Evolutionary conservation across 1,140 invertebrate genomes (phyloP).

Genomic region (Pseudomyrmex flavicornis): DNA sequence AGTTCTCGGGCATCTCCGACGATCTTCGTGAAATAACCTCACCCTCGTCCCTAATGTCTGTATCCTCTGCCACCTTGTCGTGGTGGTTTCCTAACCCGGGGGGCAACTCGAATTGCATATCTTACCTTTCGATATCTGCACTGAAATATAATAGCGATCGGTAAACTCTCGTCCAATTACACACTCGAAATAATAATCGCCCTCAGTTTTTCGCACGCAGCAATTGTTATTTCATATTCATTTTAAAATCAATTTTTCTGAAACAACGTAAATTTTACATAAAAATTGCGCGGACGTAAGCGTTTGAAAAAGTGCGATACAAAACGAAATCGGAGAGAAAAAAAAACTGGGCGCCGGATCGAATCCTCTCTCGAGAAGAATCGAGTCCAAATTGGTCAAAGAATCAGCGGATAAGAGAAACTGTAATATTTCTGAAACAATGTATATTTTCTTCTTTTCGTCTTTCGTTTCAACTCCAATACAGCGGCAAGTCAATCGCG

Average conservation of each 20-base stretch:
- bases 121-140: slow-evolving; percentile 50
- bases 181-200: slow-evolving; percentile 7
- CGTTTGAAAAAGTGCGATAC: not conserved
- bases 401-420: slow-evolving; percentile 28
- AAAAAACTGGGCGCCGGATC: slow-evolving; percentile 13
- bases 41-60: slow-evolving; percentile 81
- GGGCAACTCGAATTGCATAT: slow-evolving; percentile 66
- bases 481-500: slow-evolving; percentile 43
- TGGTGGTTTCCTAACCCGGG: slow-evolving; percentile 70
- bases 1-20: slow-evolving; percentile 81
- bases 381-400: slow-evolving; percentile 46
- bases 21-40: slow-evolving; percentile 82
- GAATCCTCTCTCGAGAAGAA: slow-evolving; percentile 1
- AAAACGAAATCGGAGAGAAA: not conserved
- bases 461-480: not conserved
- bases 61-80: slow-evolving; percentile 76
- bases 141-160: slow-evolving; percentile 42
- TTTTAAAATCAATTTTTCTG: not conserved
- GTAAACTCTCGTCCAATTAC: slow-evolving; percentile 48
- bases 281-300: slow-evolving; percentile 15
- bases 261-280: slow-evolving; percentile 1
- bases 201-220: not conserved
- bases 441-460: slow-evolving; percentile 43
- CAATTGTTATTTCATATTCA: not conserved
- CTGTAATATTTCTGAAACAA: slow-evolving; percentile 29